Conservation (phyloP, 2,113 vertebrate genomes). For the Capra hircus region DNA sequence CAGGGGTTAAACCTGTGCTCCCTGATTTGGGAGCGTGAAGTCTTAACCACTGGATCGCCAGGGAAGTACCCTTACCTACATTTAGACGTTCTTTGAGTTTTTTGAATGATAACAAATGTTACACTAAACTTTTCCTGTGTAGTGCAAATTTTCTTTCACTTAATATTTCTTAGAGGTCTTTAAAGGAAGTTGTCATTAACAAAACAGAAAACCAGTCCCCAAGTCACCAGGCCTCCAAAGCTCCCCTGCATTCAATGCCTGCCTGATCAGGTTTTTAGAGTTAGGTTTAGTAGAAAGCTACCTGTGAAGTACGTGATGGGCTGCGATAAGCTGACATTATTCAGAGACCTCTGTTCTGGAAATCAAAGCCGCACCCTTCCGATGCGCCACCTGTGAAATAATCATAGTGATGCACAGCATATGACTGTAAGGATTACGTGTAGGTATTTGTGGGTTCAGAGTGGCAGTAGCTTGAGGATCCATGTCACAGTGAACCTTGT, state of each 20-base stretch:
- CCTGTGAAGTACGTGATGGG: background rate
- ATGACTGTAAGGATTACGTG: background rate
- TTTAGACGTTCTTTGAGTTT: background rate
- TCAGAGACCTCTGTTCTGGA: background rate
- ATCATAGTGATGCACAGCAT: background rate
- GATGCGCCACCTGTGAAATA: background rate
- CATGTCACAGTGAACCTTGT: background rate
- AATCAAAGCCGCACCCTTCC: background rate
- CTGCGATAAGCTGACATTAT: background rate
- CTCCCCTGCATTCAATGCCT: background rate
- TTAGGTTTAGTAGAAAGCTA: background rate
- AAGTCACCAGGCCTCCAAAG: background rate
- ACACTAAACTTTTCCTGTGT: background rate
- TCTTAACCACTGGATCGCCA: background rate
- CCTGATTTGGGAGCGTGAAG: background rate
- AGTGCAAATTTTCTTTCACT: background rate
- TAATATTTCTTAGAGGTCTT: background rate
- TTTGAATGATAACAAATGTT: background rate
- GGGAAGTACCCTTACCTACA: background rate
- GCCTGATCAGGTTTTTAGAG: background rate
- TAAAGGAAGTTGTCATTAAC: background rate
- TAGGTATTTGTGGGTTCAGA: background rate
- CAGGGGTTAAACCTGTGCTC: background rate
- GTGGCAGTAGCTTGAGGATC: background rate
- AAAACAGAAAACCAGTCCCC: background rate